Percentiles rank a stretch among this genome's conserved stretches.
Evolutionary conservation across 2,797 vertebrate genomes (phyloP).

Genomic region (Lindbergichthys nudifrons): DNA sequence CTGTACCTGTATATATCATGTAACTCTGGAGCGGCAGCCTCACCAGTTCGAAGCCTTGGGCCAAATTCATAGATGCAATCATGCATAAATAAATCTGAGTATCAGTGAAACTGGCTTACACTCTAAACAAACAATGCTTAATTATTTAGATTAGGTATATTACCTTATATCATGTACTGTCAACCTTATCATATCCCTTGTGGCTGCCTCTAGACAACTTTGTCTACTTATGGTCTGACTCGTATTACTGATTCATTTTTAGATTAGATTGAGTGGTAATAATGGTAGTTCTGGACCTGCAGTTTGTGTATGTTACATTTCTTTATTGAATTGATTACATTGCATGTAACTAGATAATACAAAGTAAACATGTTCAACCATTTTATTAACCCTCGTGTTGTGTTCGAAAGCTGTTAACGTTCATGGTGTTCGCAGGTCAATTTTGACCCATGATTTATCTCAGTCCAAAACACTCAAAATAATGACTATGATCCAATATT

Average conservation of each 20-base stretch:
- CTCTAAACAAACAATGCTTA: constrained; percentile 12
- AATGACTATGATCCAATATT: no score
- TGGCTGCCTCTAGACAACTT: background rate
- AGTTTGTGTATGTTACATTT: background rate
- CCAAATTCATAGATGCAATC: constrained; percentile 2
- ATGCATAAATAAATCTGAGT: constrained; percentile 24
- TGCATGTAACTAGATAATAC: background rate
- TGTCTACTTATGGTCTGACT: background rate
- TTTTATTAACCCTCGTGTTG: background rate
- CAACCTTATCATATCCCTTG: background rate
- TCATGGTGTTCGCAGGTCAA: no score
- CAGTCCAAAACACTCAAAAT: no score
- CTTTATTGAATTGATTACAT: background rate
- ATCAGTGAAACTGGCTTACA: background rate
- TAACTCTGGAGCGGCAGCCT: constrained; percentile 8
- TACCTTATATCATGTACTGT: background rate
- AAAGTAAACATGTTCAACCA: background rate
- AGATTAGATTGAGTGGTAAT: background rate
- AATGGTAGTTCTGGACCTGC: background rate
- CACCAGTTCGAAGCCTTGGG: constrained; percentile 7
- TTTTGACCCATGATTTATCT: no score
- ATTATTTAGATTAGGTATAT: background rate
- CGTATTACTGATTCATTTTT: background rate
- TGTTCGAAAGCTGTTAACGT: no score
- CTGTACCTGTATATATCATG: background rate